Evolutionary conservation across 2,113 vertebrate species (phyloP).

Genomic region (Reinhardtius hippoglossoides): DNA sequence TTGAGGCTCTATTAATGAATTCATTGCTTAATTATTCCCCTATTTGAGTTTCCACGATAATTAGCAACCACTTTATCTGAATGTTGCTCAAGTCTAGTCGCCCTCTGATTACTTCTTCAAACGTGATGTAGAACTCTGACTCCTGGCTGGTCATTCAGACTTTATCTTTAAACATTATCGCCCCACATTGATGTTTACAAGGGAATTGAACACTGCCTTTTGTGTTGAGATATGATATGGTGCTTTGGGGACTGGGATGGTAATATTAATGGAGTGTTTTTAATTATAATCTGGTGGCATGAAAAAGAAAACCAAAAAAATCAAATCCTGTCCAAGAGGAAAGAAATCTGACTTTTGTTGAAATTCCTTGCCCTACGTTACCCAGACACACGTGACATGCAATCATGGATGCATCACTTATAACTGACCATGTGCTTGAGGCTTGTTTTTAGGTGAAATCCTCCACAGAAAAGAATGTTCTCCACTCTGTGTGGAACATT

Average conservation of each 20-base stretch:
- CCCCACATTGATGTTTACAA: conserved; percentile 66
- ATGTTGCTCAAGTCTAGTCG: conserved; percentile 9
- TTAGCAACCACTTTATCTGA: conserved; percentile 22
- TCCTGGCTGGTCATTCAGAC: conserved; percentile 24
- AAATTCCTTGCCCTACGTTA: conserved; percentile 1
- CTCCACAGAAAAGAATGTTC: conserved; percentile 11
- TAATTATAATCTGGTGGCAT: conserved; percentile 14
- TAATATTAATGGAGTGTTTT: conserved; percentile 19
- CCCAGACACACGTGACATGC: conserved; percentile 19
- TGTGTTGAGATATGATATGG: conserved; percentile 16
- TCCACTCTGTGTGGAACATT: conserved; percentile 8
- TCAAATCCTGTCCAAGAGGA: conserved; percentile 3
- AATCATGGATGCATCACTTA: conserved; percentile 22
- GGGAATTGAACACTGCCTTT: conserved; percentile 65
- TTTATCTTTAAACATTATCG: conserved; percentile 32
- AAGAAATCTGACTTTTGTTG: conserved; percentile 5
- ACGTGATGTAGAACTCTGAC: conserved; percentile 18
- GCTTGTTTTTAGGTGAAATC: conserved; percentile 28
- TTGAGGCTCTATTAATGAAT: conserved; percentile 1
- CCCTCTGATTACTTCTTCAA: conserved; percentile 21
- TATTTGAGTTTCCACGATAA: not conserved
- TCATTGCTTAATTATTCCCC: not conserved
- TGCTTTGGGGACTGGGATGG: conserved; percentile 7
- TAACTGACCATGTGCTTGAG: conserved; percentile 11
- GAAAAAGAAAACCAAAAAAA: conserved; percentile 12